Conservation (phyloP, 2,888 invertebrate species). For the Drepana falcataria region DNA sequence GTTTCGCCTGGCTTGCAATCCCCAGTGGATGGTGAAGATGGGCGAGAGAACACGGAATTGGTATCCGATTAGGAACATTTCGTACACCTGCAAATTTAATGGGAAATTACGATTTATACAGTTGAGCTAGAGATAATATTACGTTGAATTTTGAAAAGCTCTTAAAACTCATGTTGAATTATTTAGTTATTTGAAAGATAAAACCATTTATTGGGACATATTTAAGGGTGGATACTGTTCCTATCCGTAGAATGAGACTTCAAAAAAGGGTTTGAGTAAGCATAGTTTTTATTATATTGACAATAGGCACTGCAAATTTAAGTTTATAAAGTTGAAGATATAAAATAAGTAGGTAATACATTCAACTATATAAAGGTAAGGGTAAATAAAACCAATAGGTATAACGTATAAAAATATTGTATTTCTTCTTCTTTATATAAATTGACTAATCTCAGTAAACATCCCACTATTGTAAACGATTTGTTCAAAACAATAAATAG, state of each 20-base stretch:
- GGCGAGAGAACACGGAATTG: constrained; percentile 92
- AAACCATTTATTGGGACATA: no score
- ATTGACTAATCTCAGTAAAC: neutral
- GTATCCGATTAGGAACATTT: constrained; percentile 94
- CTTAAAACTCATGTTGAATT: no score
- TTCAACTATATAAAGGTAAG: neutral
- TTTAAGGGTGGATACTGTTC: no score
- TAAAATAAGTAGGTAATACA: no score
- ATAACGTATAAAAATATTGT: neutral
- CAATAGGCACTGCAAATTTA: no score
- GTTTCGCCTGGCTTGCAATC: constrained; percentile 87
- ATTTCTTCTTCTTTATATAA: neutral
- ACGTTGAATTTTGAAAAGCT: no score
- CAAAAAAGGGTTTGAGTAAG: no score
- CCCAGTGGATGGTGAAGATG: constrained; percentile 94
- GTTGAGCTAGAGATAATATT: no score
- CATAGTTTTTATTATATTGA: no score
- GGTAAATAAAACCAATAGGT: neutral
- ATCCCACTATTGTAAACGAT: constrained; percentile 1
- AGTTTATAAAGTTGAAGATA: no score
- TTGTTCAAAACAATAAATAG: constrained; percentile 15
- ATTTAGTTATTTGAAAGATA: no score
- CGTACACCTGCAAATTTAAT: constrained; percentile 84
- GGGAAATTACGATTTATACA: constrained; percentile 8
- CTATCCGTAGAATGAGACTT: no score